These are phyloP conservation scores for Hydrozoanthus tunicans DNA, from an alignment of 64 coral and sea anemone species.

Conservation along the genomic window DNA sequence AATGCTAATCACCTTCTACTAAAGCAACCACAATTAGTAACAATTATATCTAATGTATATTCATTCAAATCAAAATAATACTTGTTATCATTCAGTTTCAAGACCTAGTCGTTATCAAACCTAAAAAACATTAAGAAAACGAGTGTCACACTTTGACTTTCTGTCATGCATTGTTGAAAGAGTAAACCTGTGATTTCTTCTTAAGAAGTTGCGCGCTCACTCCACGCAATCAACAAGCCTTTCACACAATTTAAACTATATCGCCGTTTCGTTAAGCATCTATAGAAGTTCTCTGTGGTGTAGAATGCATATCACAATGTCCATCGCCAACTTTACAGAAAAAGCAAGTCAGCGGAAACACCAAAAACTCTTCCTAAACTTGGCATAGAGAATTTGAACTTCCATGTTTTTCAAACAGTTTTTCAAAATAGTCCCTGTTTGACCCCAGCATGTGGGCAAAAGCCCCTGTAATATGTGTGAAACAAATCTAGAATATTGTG, in stretches of 20 bases:
- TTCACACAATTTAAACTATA: background rate
- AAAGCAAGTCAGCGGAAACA: background rate
- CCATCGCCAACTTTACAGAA: too few relatives aligned
- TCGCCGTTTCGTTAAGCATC: background rate
- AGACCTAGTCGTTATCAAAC: background rate
- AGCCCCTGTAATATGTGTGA: background rate
- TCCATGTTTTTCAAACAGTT: background rate
- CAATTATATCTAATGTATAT: background rate
- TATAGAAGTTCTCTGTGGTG: background rate
- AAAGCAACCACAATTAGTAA: background rate
- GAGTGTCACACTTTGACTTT: conserved; percentile 8
- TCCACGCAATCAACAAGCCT: too few relatives aligned
- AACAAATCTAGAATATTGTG: background rate
- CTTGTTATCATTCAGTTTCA: background rate
- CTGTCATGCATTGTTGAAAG: background rate
- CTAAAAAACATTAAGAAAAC: background rate
- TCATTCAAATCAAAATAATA: background rate
- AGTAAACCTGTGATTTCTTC: background rate
- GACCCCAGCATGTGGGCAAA: conserved; percentile 7
- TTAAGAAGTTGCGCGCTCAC: background rate
- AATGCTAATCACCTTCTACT: background rate
- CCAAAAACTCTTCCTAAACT: background rate
- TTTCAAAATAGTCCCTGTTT: background rate
- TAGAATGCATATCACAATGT: background rate
- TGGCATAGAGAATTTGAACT: background rate